phyloP scores from a whole-genome alignment of 2,113 vertebrate species.

The Anolis carolinensis region DNA sequence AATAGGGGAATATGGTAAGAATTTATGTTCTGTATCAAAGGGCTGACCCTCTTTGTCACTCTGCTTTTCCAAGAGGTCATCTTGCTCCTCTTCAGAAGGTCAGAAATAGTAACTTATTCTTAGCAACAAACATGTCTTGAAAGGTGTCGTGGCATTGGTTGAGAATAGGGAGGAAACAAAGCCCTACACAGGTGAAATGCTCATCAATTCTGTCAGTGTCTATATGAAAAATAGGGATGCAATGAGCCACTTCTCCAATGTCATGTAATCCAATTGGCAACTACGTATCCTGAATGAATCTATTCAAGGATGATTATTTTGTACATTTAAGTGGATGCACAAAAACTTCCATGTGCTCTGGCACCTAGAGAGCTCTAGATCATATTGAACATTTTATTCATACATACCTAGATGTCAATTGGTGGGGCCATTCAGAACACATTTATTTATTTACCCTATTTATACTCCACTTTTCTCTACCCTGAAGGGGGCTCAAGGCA shows the following conservation, averaged over 20 bases:
- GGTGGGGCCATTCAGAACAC: neutral
- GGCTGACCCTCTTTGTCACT: neutral
- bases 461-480: no score
- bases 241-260: neutral
- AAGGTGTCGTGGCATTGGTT: neutral
- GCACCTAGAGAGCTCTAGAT: no score
- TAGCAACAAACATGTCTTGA: neutral
- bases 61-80: conserved; percentile 11
- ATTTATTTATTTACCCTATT: no score
- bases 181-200: neutral
- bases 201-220: neutral
- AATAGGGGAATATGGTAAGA: conserved; percentile 31
- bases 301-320: no score
- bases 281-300: neutral
- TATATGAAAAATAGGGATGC: neutral
- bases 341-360: neutral
- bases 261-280: neutral
- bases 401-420: neutral
- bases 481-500: no score
- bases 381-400: no score
- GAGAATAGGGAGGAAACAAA: neutral
- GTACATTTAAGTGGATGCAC: neutral
- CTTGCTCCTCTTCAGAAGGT: neutral
- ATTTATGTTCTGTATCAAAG: conserved; percentile 38
- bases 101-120: conserved; percentile 7